Evolutionary conservation across 1,140 invertebrate genomes (phyloP), one percentile per base, ranked within the genome.

Genomic region (Triops longicaudatus): DNA sequence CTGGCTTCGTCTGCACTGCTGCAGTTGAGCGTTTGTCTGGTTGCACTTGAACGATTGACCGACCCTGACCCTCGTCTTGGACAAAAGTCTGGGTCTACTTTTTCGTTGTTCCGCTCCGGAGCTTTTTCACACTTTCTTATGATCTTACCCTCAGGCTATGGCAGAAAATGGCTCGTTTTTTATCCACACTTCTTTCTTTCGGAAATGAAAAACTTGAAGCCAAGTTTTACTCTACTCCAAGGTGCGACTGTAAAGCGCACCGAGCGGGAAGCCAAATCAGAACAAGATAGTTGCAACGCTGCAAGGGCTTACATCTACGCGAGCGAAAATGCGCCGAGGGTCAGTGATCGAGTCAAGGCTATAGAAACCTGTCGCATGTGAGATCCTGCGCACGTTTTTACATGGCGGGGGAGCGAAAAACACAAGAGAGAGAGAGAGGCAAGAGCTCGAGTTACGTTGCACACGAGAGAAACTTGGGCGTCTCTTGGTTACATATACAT

Each of bases 311-410:
- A n/a, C 31, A 37, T n/a, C n/a, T 63, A 63, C 50, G 50, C 50
- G 22, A 63, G 17, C 50, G 17, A 9, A 63, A 63, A 63, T 14
- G 50, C 14, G 50, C 14, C 50, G 50, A 63, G 50, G 50, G 50
- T 63, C 50, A 63, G 50, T 63, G 50, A 63, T 63, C 50, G 50
- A 63, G 50, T 22, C 50, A 63, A 63, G 50, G 50, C 50, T 63
- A 63, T 63, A 63, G 50, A 63, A 63, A 63, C 50, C 50, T 63
- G 50, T 63, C 50, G 50, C 50, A 63, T 63, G 50, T 63, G 50
- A 63, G 22, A 63, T 63, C 50, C 50, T 63, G 50, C 50, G 50
- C 50, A 63, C 50, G 50, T 63, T 63, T 63, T 44, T 22, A 9
- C 14, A 63, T n/a, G 22, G 22, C 50, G 50, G 50, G 50, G 50